Percentiles rank a stretch among this genome's conserved stretches.
Evolutionary conservation across 2,797 vertebrate genomes (phyloP).

Genomic region (Psittacula echo): DNA sequence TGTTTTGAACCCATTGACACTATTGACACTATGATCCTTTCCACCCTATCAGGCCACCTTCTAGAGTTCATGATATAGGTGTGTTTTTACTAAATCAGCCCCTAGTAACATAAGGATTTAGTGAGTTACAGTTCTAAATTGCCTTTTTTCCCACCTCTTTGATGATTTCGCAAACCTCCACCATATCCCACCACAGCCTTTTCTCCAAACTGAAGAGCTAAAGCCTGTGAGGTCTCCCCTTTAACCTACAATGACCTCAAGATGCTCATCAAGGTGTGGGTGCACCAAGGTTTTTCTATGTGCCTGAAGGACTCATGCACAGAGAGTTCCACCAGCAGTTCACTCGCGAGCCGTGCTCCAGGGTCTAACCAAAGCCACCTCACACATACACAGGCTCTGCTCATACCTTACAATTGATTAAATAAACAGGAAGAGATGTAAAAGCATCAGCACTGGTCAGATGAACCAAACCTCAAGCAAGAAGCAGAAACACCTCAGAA

Average conservation of each 20-base stretch:
- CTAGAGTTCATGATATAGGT: background rate
- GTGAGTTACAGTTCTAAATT: background rate
- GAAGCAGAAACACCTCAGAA: background rate
- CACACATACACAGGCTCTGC: accelerated
- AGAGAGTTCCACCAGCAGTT: background rate
- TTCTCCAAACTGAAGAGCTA: background rate
- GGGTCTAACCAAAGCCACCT: background rate
- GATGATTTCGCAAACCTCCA: background rate
- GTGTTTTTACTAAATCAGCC: background rate
- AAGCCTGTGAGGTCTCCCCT: background rate
- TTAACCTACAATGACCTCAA: background rate
- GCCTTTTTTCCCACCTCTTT: background rate
- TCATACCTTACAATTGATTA: accelerated
- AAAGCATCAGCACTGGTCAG: background rate
- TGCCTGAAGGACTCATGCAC: accelerated
- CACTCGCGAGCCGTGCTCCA: accelerated
- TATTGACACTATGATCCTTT: background rate
- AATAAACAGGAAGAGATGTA: background rate
- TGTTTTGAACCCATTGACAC: background rate
- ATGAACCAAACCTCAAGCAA: background rate
- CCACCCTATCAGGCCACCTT: background rate
- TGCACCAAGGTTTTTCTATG: background rate
- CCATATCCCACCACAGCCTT: background rate
- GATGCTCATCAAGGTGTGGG: background rate
- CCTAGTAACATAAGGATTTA: background rate